Conservation (phyloP, 2,888 invertebrate genomes). For the Orchestes rusci region DNA sequence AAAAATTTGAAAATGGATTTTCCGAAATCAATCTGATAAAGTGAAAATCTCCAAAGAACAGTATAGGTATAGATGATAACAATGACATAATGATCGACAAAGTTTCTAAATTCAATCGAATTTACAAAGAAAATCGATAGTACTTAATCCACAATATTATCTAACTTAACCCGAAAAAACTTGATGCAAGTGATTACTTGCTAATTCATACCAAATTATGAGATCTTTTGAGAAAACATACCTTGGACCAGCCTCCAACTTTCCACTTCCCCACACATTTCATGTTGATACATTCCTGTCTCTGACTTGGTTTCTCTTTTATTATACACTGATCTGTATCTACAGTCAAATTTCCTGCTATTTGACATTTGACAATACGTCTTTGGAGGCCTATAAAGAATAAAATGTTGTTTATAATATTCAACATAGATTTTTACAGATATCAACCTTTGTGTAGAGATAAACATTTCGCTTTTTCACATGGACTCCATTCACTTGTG, state of each 20-base stretch:
- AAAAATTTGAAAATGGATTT: no score
- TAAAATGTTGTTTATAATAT: background rate
- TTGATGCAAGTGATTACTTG: no score
- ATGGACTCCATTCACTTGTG: slow-evolving; percentile 62
- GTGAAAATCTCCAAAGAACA: no score
- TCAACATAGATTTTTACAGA: background rate
- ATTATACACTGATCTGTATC: slow-evolving; percentile 59
- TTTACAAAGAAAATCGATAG: no score
- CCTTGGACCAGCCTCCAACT: slow-evolving; percentile 89
- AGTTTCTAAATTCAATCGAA: no score
- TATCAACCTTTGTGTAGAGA: slow-evolving; percentile 58
- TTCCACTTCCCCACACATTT: slow-evolving; percentile 88
- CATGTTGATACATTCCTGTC: slow-evolving; percentile 72
- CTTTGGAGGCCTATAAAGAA: slow-evolving; percentile 58
- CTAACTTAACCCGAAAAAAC: no score
- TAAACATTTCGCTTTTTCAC: slow-evolving; percentile 67
- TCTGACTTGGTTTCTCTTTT: slow-evolving; percentile 64
- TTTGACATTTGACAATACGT: slow-evolving; percentile 57
- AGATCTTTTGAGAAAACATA: slow-evolving; percentile 39
- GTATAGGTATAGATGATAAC: no score
- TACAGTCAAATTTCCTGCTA: slow-evolving; percentile 38
- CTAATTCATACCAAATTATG: no score
- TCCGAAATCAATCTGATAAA: no score
- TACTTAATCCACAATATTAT: no score
- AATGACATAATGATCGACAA: no score